Evolutionary conservation across 2,113 vertebrate species (phyloP).

Genomic region (Epinephelus fuscoguttatus): DNA sequence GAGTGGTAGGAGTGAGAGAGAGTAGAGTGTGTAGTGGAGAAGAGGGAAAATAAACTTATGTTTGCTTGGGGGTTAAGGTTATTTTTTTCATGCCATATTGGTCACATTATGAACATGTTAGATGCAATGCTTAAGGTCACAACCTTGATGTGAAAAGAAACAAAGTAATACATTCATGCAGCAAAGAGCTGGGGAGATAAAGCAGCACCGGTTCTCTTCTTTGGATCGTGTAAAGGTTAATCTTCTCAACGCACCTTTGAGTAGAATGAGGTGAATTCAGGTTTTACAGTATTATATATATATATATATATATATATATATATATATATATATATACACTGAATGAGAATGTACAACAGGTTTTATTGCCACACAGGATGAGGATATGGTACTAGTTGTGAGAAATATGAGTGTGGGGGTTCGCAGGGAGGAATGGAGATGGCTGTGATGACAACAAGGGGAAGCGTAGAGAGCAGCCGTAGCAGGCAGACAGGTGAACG

Average conservation of each 20-base stretch:
- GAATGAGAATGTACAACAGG: no score
- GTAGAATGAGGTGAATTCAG: conserved; percentile 5
- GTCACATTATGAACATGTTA: not conserved
- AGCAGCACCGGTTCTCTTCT: not conserved
- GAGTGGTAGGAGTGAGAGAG: conserved; percentile 19
- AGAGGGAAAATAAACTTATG: not conserved
- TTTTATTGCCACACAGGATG: no score
- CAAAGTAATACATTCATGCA: not conserved
- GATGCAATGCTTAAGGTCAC: not conserved
- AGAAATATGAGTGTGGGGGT: no score
- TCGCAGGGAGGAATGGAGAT: no score
- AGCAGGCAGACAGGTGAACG: no score
- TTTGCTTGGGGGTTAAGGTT: conserved; percentile 2
- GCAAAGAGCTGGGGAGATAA: conserved; percentile 16
- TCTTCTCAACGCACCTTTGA: conserved; percentile 15
- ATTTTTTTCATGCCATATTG: not conserved
- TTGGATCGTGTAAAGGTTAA: conserved; percentile 19
- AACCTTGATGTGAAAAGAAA: conserved; percentile 18
- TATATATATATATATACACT: no score
- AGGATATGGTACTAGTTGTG: no score
- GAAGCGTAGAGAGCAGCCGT: no score
- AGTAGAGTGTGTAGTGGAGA: not conserved
- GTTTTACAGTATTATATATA: not conserved
- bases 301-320: no score
- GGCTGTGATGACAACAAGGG: no score